Percentiles rank a stretch among this genome's conserved stretches.
Conservation (phyloP, 2,797 vertebrate genomes). For the Danio choprae region DNA sequence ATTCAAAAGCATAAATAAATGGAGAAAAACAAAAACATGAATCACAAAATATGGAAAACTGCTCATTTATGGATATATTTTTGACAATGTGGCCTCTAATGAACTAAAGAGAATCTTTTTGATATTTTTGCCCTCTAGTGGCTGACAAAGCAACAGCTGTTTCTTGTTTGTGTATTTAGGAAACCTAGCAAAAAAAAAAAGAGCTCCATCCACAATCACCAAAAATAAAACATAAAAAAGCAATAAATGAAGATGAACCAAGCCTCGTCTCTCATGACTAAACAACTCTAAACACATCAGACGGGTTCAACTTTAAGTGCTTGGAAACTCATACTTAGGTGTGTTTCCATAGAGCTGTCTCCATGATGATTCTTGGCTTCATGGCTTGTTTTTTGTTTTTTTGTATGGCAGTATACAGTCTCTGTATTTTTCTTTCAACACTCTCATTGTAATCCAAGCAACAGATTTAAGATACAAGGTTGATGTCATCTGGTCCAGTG, state of each 20-base stretch:
- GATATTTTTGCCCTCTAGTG: conserved; percentile 29
- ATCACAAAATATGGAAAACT: no score
- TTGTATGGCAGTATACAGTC: neutral
- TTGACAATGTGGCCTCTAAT: neutral
- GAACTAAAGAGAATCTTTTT: neutral
- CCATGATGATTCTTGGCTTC: conserved; percentile 28
- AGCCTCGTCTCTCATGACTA: conserved; percentile 6
- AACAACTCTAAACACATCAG: conserved; percentile 15
- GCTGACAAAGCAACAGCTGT: conserved; percentile 1
- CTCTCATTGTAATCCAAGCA: neutral
- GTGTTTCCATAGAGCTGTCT: conserved; percentile 36
- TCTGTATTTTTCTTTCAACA: conserved; percentile 8
- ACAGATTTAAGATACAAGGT: conserved; percentile 1
- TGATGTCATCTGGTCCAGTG: conserved; percentile 9
- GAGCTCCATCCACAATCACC: neutral
- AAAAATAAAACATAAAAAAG: neutral
- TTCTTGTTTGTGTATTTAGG: neutral
- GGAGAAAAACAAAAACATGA: no score
- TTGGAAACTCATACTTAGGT: neutral
- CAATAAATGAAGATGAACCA: neutral
- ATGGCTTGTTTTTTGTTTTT: neutral
- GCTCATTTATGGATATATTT: no score
- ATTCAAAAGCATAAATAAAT: no score
- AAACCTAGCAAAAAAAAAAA: neutral
- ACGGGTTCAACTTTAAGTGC: neutral